These are phyloP conservation scores for Volucella bombylans DNA, from an alignment of 2,888 invertebrate genomes.

Conservation along the genomic window DNA sequence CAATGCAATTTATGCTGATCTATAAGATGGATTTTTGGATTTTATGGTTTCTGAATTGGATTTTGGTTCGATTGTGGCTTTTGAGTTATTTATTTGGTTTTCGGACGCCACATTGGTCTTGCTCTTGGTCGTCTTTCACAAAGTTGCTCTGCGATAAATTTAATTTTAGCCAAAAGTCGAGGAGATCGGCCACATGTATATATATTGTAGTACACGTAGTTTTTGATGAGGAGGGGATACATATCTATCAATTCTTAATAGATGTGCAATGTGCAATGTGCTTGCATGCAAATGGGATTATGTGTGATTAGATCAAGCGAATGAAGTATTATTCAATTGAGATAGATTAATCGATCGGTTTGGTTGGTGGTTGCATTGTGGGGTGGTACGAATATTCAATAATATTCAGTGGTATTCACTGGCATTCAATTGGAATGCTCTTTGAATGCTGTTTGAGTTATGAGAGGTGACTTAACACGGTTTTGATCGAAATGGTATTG, in stretches of 20 bases:
- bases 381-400: neutral
- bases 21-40: slow-evolving; percentile 65
- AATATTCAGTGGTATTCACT: neutral
- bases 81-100: slow-evolving; percentile 67
- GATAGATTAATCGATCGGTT: slow-evolving; percentile 65
- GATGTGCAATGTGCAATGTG: slow-evolving; percentile 24
- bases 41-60: slow-evolving; percentile 70
- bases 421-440: slow-evolving; percentile 36
- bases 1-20: slow-evolving; percentile 66
- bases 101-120: neutral
- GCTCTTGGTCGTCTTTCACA: neutral
- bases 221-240: slow-evolving; percentile 17
- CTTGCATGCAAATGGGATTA: slow-evolving; percentile 67
- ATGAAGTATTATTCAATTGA: slow-evolving; percentile 67
- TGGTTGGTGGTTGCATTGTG: slow-evolving; percentile 3
- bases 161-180: slow-evolving; percentile 47
- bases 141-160: slow-evolving; percentile 4
- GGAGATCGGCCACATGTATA: slow-evolving; percentile 30
- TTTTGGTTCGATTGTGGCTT: slow-evolving; percentile 71
- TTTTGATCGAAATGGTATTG: slow-evolving; percentile 18
- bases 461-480: slow-evolving; percentile 36
- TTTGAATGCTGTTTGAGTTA: slow-evolving; percentile 9
- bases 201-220: neutral
- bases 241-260: neutral
- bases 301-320: slow-evolving; percentile 56